phyloP scores from a whole-genome alignment of 2,113 vertebrate genomes.

The Hippocampus comes region DNA sequence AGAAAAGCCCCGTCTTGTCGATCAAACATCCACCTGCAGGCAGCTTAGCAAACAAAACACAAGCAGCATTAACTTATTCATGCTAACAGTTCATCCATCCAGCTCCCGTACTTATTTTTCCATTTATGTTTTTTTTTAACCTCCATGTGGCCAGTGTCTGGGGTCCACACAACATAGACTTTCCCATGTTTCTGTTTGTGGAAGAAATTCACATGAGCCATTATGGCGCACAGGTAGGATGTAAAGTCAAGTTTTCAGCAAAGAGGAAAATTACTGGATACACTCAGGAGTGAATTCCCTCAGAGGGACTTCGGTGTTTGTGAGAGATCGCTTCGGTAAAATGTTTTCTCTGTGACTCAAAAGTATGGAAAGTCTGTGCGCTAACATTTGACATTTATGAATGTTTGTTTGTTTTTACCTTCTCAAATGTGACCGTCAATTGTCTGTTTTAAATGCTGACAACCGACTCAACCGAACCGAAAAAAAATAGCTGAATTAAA shows the following conservation, averaged over 20 bases:
- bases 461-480: background rate
- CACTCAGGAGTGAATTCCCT: conserved; percentile 27
- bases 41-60: conserved; percentile 59
- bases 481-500: background rate
- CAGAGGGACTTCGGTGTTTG: conserved; percentile 38
- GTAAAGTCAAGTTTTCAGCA: conserved; percentile 19
- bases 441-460: background rate
- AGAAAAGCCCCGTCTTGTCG: conserved; percentile 48
- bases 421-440: background rate
- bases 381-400: background rate
- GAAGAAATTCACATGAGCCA: conserved; percentile 54
- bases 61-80: conserved; percentile 55
- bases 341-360: background rate
- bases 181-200: conserved; percentile 67
- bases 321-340: background rate
- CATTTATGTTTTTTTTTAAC: conserved; percentile 57
- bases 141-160: conserved; percentile 52
- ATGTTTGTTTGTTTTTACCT: background rate
- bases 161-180: conserved; percentile 51
- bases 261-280: conserved; percentile 56
- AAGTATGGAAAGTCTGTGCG: conserved; percentile 1
- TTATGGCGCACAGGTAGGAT: conserved; percentile 37
- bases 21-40: conserved; percentile 58
- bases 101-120: conserved; percentile 31
- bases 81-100: conserved; percentile 52